A percentile compares a stretch with the other conserved stretches of the same genome.
Evolutionary conservation across 2,113 vertebrate genomes (phyloP).

Genomic region (Bubo scandiacus): DNA sequence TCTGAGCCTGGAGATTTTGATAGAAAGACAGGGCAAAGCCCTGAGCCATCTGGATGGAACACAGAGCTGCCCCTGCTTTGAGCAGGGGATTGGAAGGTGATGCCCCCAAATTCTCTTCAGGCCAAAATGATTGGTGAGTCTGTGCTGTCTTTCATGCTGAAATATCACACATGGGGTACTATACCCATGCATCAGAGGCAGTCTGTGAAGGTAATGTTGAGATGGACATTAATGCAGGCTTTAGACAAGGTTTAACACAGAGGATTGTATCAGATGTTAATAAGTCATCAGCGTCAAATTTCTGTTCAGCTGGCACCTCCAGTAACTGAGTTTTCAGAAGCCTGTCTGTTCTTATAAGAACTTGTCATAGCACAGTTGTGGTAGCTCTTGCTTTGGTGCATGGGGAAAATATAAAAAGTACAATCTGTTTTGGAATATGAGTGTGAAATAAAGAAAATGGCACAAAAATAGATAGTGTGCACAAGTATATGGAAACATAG

Average conservation of each 20-base stretch:
- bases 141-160: neutral
- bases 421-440: neutral
- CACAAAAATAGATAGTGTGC: neutral
- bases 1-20: neutral
- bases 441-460: neutral
- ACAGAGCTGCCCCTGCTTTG: neutral
- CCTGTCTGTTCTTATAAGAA: neutral
- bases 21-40: accelerated
- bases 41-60: neutral
- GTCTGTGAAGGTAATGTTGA: neutral
- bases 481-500: neutral
- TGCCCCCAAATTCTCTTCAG: neutral
- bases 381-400: neutral
- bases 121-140: neutral
- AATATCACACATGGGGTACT: neutral
- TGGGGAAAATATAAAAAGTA: neutral
- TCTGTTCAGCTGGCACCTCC: neutral
- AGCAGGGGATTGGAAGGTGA: neutral
- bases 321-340: neutral
- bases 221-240: neutral
- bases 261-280: neutral
- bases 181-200: neutral
- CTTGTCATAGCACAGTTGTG: neutral
- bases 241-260: neutral
- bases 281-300: neutral